A percentile compares a stretch with the other conserved stretches of the same genome.
Evolutionary conservation across 2,113 vertebrate genomes (phyloP).

Genomic region (Alaudala cheleensis): DNA sequence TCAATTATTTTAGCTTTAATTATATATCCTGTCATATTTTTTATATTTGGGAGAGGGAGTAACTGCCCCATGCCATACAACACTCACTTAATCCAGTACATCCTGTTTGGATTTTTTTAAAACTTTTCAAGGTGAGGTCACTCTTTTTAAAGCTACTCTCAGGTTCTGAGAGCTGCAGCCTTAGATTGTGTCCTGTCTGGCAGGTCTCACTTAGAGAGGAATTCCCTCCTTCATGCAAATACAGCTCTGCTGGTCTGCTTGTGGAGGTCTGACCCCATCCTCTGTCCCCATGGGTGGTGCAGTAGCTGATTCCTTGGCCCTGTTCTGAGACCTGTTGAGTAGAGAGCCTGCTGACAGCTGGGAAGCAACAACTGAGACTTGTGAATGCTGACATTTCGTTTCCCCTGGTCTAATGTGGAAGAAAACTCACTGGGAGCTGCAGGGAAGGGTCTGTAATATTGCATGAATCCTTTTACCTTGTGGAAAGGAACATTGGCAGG

Average conservation of each 20-base stretch:
- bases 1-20: not conserved
- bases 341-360: not conserved
- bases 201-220: not conserved
- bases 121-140: not conserved
- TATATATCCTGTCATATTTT: not conserved
- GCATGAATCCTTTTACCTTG: not conserved
- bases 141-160: not conserved
- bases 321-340: not conserved
- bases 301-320: not conserved
- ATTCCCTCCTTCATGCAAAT: not conserved
- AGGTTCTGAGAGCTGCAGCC: not conserved
- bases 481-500: not conserved
- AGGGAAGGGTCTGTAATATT: not conserved
- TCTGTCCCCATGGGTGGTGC: not conserved
- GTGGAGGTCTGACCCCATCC: not conserved
- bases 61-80: not conserved
- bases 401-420: not conserved
- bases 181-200: not conserved
- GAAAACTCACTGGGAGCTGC: not conserved
- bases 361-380: not conserved
- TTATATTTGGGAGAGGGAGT: not conserved
- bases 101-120: not conserved
- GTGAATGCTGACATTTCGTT: not conserved
- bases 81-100: not conserved
- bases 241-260: rapidly evolving